These are phyloP conservation scores for Fissipunctia ypsillon DNA, from an alignment of 2,888 invertebrate species.

Conservation along the genomic window DNA sequence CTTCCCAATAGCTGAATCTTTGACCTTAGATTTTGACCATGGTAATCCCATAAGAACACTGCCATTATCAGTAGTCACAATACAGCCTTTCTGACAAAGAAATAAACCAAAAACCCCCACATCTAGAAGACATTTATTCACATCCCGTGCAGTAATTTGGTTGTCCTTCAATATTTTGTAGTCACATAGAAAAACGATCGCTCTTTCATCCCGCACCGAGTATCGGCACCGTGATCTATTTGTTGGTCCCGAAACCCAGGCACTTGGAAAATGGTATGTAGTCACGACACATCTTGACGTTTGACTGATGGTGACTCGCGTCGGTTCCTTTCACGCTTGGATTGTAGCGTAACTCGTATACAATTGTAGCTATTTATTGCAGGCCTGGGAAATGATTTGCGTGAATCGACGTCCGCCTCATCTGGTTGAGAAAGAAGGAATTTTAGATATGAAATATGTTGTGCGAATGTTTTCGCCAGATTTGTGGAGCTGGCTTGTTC, in stretches of 20 bases:
- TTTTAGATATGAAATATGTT: constrained; percentile 55
- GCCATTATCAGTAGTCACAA: neutral
- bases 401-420: constrained; percentile 60
- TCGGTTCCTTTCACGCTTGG: constrained; percentile 73
- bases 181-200: constrained; percentile 70
- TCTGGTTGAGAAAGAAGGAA: constrained; percentile 47
- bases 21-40: neutral
- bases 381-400: constrained; percentile 63
- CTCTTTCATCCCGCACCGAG: constrained; percentile 70
- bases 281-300: constrained; percentile 83
- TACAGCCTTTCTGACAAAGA: constrained; percentile 17
- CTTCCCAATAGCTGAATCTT: neutral
- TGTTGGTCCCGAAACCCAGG: constrained; percentile 79
- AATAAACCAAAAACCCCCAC: constrained; percentile 35
- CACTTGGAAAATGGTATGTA: constrained; percentile 84
- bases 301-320: constrained; percentile 81
- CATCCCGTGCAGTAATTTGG: constrained; percentile 58
- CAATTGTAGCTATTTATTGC: constrained; percentile 68
- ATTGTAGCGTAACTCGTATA: constrained; percentile 65
- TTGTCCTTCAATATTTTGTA: constrained; percentile 64
- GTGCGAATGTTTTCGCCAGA: constrained; percentile 36
- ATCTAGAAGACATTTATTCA: constrained; percentile 42
- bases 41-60: neutral
- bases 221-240: constrained; percentile 79
- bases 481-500: constrained; percentile 31